phyloP scores from a whole-genome alignment of 2,797 vertebrate species.

The Xiphorhynchus erythropygius region DNA sequence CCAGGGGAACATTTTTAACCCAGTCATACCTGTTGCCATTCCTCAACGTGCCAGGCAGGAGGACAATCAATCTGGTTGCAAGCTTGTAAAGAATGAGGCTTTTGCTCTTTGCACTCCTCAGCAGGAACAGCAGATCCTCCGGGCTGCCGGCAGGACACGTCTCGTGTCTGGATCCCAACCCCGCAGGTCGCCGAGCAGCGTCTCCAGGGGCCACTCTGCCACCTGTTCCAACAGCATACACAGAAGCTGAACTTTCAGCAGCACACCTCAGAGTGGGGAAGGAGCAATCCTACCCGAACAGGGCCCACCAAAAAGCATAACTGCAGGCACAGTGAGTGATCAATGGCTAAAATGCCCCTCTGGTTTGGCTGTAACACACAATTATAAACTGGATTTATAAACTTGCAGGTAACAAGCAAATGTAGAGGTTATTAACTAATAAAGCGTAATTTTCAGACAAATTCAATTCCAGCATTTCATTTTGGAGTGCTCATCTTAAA shows the following conservation, averaged over 20 bases:
- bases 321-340: neutral
- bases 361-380: neutral
- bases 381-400: neutral
- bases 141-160: constrained; percentile 80
- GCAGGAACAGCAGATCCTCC: constrained; percentile 69
- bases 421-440: neutral
- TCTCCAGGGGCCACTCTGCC: constrained; percentile 84
- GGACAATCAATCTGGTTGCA: constrained; percentile 91
- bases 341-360: neutral
- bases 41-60: constrained; percentile 84
- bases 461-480: neutral
- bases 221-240: constrained; percentile 73
- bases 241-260: neutral
- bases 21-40: constrained; percentile 86
- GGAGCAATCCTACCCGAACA: neutral
- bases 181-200: constrained; percentile 88
- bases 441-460: neutral
- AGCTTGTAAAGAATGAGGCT: constrained; percentile 83
- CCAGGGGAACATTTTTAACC: neutral
- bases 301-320: neutral
- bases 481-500: neutral
- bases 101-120: constrained; percentile 77
- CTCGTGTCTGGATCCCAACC: constrained; percentile 87
- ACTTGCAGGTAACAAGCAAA: constrained; percentile 12
- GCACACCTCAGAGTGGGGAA: rapidly evolving